Percentiles rank a stretch among this genome's conserved stretches.
These are phyloP conservation scores for Pelochelys cantorii DNA, from an alignment of 2,797 vertebrate genomes.

Conservation along the genomic window DNA sequence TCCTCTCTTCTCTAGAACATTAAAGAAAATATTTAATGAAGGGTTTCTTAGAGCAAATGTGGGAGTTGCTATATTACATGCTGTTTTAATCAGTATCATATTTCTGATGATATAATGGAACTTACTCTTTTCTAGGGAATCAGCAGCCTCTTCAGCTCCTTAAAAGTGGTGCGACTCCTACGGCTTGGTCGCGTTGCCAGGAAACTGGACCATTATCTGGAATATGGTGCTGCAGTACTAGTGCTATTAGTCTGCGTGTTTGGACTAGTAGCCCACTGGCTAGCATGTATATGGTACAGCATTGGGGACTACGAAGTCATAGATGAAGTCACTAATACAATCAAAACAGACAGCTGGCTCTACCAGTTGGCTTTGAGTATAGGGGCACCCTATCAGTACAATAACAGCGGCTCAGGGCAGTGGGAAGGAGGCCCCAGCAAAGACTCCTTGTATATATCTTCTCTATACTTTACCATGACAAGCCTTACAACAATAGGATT, in stretches of 20 bases:
- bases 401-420: conserved; percentile 90
- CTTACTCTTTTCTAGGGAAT: conserved; percentile 87
- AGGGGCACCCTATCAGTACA: conserved; percentile 93
- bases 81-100: not conserved
- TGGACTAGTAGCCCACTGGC: conserved; percentile 95
- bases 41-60: not conserved
- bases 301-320: conserved; percentile 98
- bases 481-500: conserved; percentile 98
- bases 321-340: conserved; percentile 92
- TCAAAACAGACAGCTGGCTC: conserved; percentile 96
- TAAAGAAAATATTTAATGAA: not conserved
- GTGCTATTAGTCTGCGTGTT: conserved; percentile 96
- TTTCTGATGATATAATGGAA: conserved; percentile 25
- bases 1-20: not conserved
- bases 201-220: conserved; percentile 96
- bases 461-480: conserved; percentile 99
- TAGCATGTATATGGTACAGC: conserved; percentile 98
- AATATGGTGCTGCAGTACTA: conserved; percentile 94
- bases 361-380: conserved; percentile 93
- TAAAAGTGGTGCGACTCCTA: conserved; percentile 95
- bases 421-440: conserved; percentile 97
- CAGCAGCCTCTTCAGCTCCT: conserved; percentile 96
- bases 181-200: conserved; percentile 93
- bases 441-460: conserved; percentile 95
- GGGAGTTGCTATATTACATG: not conserved